Conservation (phyloP, 1,140 invertebrate genomes). For the Colletes gigas region DNA sequence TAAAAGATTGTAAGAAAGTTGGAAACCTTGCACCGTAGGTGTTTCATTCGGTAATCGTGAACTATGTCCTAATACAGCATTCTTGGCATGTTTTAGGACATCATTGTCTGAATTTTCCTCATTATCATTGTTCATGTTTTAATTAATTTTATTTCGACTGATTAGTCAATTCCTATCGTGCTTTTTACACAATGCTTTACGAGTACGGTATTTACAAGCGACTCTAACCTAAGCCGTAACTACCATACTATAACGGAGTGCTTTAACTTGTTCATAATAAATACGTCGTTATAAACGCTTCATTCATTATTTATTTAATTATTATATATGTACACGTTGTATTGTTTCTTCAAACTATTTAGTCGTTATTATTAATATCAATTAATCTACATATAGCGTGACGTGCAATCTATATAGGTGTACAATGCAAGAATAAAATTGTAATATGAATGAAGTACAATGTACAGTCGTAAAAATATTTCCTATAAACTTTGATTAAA, state of each 20-base stretch:
- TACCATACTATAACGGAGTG: too few species aligned
- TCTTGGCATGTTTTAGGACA: slow-evolving; percentile 76
- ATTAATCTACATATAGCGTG: neutral
- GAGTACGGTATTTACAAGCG: neutral
- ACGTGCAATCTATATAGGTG: too few species aligned
- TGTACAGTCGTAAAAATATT: too few species aligned
- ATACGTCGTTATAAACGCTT: neutral
- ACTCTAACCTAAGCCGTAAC: slow-evolving; percentile 27
- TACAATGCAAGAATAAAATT: too few species aligned
- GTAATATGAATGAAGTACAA: too few species aligned
- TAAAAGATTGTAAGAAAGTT: slow-evolving; percentile 2
- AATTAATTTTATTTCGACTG: neutral
- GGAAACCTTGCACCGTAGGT: slow-evolving; percentile 83
- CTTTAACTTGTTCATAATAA: neutral
- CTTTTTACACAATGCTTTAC: neutral
- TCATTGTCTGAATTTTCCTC: slow-evolving; percentile 50
- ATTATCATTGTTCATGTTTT: neutral
- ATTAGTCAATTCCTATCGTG: neutral
- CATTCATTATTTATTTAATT: neutral
- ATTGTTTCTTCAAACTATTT: neutral
- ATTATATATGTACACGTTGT: neutral
- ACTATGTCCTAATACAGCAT: slow-evolving; percentile 86
- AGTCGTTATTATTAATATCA: neutral
- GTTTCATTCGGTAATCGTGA: slow-evolving; percentile 84
- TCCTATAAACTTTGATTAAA: neutral